Evolutionary conservation across 2,797 vertebrate genomes (phyloP).

Genomic region (Adrianichthys oophorus): DNA sequence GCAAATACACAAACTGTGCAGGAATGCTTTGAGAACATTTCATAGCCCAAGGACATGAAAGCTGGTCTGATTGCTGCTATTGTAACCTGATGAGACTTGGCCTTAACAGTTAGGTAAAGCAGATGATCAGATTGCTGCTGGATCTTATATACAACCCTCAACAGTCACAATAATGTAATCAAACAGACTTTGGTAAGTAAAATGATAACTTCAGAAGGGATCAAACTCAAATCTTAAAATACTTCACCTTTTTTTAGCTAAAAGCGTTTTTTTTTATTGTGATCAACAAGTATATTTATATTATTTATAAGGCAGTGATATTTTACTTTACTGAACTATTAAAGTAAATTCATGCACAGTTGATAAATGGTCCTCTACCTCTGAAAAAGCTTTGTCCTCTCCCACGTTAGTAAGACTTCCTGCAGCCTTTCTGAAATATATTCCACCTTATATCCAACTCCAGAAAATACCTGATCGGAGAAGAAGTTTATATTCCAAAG

Average conservation of each 20-base stretch:
- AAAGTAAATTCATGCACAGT: constrained; percentile 27
- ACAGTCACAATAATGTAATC: not conserved
- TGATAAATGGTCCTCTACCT: constrained; percentile 58
- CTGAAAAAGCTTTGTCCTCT: constrained; percentile 39
- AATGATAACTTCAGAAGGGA: not conserved
- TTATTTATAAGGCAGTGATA: no score
- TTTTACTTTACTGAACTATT: constrained; percentile 2
- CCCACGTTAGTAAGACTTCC: constrained; percentile 26
- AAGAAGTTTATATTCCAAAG: constrained; percentile 55
- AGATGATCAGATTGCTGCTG: constrained; percentile 51
- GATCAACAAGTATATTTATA: no score
- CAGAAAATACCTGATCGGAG: constrained; percentile 41
- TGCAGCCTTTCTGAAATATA: constrained; percentile 51
- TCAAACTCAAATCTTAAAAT: not conserved
- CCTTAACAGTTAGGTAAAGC: constrained; percentile 63
- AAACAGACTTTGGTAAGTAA: not conserved
- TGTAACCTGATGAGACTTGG: constrained; percentile 74
- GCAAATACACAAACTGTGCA: constrained; percentile 47
- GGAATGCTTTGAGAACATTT: constrained; percentile 56
- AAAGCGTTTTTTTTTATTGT: no score
- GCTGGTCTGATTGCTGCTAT: constrained; percentile 52
- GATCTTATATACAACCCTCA: constrained; percentile 37
- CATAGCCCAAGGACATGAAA: constrained; percentile 48
- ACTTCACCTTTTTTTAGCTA: not conserved
- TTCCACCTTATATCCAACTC: constrained; percentile 63